Percentiles rank a stretch among this genome's conserved stretches.
These are phyloP conservation scores for Sciurus niger DNA, from an alignment of 2,113 vertebrate genomes.

Conservation along the genomic window DNA sequence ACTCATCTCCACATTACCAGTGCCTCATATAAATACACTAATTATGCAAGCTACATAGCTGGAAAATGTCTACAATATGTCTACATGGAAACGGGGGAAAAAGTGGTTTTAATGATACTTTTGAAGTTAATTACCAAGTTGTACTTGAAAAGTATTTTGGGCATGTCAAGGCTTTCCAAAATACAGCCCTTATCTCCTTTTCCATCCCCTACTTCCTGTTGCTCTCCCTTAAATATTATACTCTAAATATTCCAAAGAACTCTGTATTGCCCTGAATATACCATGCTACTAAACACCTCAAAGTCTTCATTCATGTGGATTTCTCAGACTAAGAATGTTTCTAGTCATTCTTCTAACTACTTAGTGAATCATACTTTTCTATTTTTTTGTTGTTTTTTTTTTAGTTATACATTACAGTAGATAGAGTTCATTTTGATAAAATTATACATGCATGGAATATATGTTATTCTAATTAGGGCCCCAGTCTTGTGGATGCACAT, in stretches of 20 bases:
- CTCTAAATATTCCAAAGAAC: conserved; percentile 3
- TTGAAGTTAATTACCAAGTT: conserved; percentile 31
- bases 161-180: not conserved
- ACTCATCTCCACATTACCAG: not conserved
- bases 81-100: not conserved
- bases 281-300: not conserved
- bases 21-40: conserved; percentile 18
- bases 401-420: too few species aligned
- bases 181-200: not conserved
- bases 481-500: too few species aligned
- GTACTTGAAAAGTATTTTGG: conserved; percentile 6
- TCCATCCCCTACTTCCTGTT: not conserved
- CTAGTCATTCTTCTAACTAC: not conserved
- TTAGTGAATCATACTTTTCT: too few species aligned
- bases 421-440: too few species aligned
- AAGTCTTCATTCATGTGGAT: not conserved
- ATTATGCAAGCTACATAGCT: not conserved
- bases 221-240: not conserved
- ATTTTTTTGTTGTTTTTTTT: too few species aligned
- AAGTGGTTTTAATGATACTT: not conserved
- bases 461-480: too few species aligned
- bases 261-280: not conserved
- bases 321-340: not conserved
- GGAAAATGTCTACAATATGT: conserved; percentile 24
- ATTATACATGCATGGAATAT: too few species aligned